Conservation (phyloP, 2,888 invertebrate genomes). For the Furcula furcula region DNA sequence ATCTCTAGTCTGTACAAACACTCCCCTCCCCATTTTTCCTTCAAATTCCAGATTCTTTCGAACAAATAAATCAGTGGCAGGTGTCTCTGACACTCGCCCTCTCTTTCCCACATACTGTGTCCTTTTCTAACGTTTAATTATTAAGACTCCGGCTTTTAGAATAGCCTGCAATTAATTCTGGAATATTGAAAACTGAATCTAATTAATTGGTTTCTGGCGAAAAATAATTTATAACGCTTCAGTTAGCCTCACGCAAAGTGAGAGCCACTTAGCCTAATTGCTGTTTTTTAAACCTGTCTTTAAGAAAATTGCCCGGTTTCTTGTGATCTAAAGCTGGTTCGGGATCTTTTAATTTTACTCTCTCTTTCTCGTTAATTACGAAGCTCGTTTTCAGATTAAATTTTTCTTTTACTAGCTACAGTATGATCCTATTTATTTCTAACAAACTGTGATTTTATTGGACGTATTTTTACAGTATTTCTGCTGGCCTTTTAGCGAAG, state of each 20-base stretch:
- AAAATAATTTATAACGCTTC: constrained; percentile 21
- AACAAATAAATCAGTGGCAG: constrained; percentile 61
- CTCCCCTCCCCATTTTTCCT: constrained; percentile 28
- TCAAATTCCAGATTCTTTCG: constrained; percentile 51
- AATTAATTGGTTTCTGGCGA: constrained; percentile 22
- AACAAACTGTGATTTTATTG: too few relatives aligned
- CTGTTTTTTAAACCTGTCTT: constrained; percentile 13
- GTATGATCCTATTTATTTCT: too few relatives aligned
- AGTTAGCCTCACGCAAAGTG: constrained; percentile 4
- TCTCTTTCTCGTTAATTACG: neutral
- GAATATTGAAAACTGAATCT: constrained; percentile 29
- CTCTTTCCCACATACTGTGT: constrained; percentile 18
- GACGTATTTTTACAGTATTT: too few relatives aligned
- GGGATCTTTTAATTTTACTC: constrained; percentile 2
- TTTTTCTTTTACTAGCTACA: too few relatives aligned
- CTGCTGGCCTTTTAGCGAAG: too few relatives aligned
- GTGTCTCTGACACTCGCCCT: constrained; percentile 45
- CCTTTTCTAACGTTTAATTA: constrained; percentile 35
- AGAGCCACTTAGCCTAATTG: constrained; percentile 17
- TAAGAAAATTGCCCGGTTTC: constrained; percentile 15
- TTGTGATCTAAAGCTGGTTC: constrained; percentile 4
- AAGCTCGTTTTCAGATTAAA: neutral
- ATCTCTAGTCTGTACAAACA: constrained; percentile 21
- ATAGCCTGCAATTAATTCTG: constrained; percentile 32
- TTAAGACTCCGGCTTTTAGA: constrained; percentile 25